Evolutionary conservation across 2,797 vertebrate genomes (phyloP), one percentile per base, ranked within the genome.

Genomic region (Gallinago stenura): DNA sequence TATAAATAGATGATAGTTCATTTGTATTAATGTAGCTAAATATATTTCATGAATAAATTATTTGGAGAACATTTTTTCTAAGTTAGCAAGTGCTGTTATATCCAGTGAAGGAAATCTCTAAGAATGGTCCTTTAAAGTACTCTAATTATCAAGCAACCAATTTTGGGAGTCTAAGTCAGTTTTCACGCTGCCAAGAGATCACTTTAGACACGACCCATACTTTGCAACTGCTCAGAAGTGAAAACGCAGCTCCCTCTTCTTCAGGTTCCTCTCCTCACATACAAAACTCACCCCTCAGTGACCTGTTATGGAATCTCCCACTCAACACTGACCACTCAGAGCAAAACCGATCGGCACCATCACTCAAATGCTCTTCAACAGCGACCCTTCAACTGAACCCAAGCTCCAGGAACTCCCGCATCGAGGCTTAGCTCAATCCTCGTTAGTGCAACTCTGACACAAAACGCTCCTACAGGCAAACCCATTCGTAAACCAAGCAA

Each of bases 21-120:
- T 28, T 96, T 89, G 88, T 43, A 90, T 81, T 68, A 64, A 69
- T 31, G 72, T 90, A 96, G 69, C 90, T 94, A 95, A 94, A 94
- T 93, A 96, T 60, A 94, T 70, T 83, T 83, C 61, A 80, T 0
- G 17, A 89, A 75, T 92, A 94, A 94, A 22, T 96, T 96, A 90
- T 90, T 37, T 81, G 48, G 65, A 75, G 53, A 88, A 58, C 17
- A 26, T 57, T 17, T 81, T 83, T 43, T 62, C 60, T 73, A 57
- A 5, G 1, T 50, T 66, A 71, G n/a, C 45, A 83, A 83, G 48
- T 61, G 15, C 45, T 82, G 20, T 37, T 89, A 51, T 0, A 91
- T 19, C 62, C 90, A 73, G 31, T 20, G 65, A 94, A 92, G 48
- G 39, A 90, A 90, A 90, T 75, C 37, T 72, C n/a, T 73, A 61